Evolutionary conservation across 2,113 vertebrate species (phyloP), one percentile per base, ranked within the genome.

Genomic region (Rhineura floridana): DNA sequence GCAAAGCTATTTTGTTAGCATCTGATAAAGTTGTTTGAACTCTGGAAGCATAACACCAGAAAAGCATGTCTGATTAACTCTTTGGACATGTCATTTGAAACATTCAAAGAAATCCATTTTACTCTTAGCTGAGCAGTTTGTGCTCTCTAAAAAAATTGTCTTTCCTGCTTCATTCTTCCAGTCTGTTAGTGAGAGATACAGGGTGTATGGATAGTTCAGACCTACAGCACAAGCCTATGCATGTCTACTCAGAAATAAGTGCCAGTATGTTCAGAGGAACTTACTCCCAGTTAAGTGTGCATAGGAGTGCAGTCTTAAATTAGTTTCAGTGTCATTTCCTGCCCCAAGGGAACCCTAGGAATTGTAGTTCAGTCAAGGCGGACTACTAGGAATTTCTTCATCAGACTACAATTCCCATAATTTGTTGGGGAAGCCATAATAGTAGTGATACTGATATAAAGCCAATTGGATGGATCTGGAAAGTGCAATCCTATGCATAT

Each of bases 1-100:
- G 83, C 48, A 42, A 69, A 73, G 48, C 48, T 73, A 72, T 73
- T 84, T 84, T 84, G 83, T 84, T 55, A 72, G 69, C 69, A 73
- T 84, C 83, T 84, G 83, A 84, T 84, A 73, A 84, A 55, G 69
- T 55, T 84, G 67, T 84, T 84, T 73, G 48, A 73, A 73, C 67
- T 73, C 48, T 84, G 33, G 48, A 73, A 84, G 48, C 69, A 72
- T 25, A 72, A 42, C 12, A 39, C 48, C 72, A 19, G 83, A 48
- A 42, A 72, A 55, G 50, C 21, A 42, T 72, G 50, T 55, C 48
- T 52, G 46, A 73, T 84, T n/a, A 73, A 73, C 50, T 69, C n/a
- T 73, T 84, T 73, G 67, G 83, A 84, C 69, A 73, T 73, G 23
- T 55, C 67, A 39, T 70, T 72, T 72, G 69, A 73, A 84, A 48